These are phyloP conservation scores for Oedothorax gibbosus DNA, from an alignment of 1,140 invertebrate genomes.

Conservation along the genomic window DNA sequence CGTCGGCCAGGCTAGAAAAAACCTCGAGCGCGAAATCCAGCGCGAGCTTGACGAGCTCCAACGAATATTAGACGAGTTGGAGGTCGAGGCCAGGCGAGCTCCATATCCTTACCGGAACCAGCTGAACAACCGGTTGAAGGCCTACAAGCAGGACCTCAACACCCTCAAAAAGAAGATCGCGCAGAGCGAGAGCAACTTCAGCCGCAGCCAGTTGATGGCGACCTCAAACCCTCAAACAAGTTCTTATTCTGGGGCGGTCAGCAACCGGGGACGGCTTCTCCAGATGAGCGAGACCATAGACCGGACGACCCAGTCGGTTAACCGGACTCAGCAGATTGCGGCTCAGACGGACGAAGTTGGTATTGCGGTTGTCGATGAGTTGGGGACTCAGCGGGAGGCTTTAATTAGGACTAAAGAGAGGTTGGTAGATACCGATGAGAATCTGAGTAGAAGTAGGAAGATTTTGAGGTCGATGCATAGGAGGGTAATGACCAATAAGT, in stretches of 20 bases:
- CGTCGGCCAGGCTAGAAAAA: constrained; percentile 29
- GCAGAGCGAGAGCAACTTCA: constrained; percentile 22
- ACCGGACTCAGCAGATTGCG: constrained; percentile 79
- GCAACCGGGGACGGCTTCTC: constrained; percentile 66
- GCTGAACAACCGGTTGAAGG: constrained; percentile 66
- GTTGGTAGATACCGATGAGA: constrained; percentile 75
- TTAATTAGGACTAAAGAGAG: constrained; percentile 74
- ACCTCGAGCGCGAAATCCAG: constrained; percentile 50
- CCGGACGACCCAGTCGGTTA: constrained; percentile 76
- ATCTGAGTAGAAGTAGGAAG: constrained; percentile 73
- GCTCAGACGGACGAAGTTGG: constrained; percentile 84
- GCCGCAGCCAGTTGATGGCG: constrained; percentile 34
- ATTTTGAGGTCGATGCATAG: constrained; percentile 75
- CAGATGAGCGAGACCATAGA: constrained; percentile 75
- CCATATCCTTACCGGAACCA: constrained; percentile 67
- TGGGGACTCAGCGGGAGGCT: constrained; percentile 76
- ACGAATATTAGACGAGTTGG: constrained; percentile 68
- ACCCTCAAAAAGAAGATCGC: constrained; percentile 37
- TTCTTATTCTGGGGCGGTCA: not conserved
- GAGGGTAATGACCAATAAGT: constrained; percentile 77
- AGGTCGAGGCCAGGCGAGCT: constrained; percentile 67
- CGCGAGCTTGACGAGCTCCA: constrained; percentile 67
- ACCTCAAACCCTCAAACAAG: not conserved
- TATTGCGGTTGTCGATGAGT: constrained; percentile 78
- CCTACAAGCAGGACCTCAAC: constrained; percentile 63